A percentile compares a stretch with the other conserved stretches of the same genome.
Evolutionary conservation across 2,888 invertebrate species (phyloP).

Genomic region (Timandra comae): DNA sequence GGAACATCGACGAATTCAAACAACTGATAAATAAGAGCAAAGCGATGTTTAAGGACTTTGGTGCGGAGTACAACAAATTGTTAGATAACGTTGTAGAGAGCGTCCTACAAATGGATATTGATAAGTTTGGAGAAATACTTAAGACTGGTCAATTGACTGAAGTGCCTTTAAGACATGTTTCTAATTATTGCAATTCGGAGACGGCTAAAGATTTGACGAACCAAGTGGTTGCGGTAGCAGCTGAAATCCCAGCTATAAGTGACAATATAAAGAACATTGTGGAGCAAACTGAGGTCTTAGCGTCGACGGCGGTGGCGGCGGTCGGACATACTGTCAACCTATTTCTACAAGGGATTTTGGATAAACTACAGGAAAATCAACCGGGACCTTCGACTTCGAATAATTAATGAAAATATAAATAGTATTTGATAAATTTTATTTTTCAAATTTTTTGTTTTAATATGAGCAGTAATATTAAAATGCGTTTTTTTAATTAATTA

Average conservation of each 20-base stretch:
- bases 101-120: conserved; percentile 16
- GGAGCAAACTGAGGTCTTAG: not conserved
- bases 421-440: too few relatives aligned
- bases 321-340: not conserved
- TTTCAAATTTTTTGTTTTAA: too few relatives aligned
- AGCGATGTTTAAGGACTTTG: conserved; percentile 12
- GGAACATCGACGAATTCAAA: conserved; percentile 21
- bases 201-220: conserved; percentile 10
- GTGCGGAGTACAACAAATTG: conserved; percentile 14
- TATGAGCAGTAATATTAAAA: too few relatives aligned
- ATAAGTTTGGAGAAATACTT: conserved; percentile 12
- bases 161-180: conserved; percentile 12
- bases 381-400: not conserved
- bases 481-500: too few relatives aligned
- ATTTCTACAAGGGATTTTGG: not conserved
- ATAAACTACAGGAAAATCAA: not conserved
- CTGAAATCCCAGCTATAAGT: not conserved
- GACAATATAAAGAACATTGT: not conserved
- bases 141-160: conserved; percentile 13
- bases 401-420: too few relatives aligned
- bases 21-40: conserved; percentile 16
- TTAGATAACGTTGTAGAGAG: conserved; percentile 14
- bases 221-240: conserved; percentile 3
- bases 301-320: not conserved
- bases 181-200: conserved; percentile 8